Evolutionary conservation across 2,113 vertebrate species (phyloP), one percentile per base, ranked within the genome.

Genomic region (Butorides virescens): DNA sequence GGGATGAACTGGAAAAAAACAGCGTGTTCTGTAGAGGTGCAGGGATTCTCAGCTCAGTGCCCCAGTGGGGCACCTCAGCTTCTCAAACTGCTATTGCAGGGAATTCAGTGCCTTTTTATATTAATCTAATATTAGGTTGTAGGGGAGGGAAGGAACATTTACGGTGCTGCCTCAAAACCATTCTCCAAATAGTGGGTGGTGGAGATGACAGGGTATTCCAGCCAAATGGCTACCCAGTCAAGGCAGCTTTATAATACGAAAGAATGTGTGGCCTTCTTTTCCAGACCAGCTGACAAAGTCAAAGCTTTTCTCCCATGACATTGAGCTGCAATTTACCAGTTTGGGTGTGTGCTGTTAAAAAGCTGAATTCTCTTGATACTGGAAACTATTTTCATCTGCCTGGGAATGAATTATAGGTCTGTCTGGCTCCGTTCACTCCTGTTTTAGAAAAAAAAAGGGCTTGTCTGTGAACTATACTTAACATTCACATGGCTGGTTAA

Each of bases 401-500:
- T 87, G 91, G 89, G 89, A 97, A 97, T 73, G 91, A 97, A 97
- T 94, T 97, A 95, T 82, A 95, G 91, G 91, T 93, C 92, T 95
- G 91, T 21, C 91, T 91, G 91, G 49, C 91, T 87, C 86, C 8
- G 0, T 84, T 70, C 47, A 13, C 86, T 96, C 94, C 92, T 90
- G 77, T 76, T 97, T 93, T 75, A 89, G 78, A 15, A 76, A 93
- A 93, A 93, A 93, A 89, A 84, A 46, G 66, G 66, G 84, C 92
- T 92, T 92, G 95, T 85, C 68, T 88, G 36, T 42, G 88, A 75
- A 70, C 91, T 95, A 34, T 11, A 91, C 72, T 86, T 94, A 84
- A 90, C 52, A 86, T 75, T 94, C 83, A 92, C 49, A 19, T 68
- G 68, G 80, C 49, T 78, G 36, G 70, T 96, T 63, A 95, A 50